Base-by-base conservation (phyloP, 2,797 vertebrate genomes). In the Gobio occitaniae region DNA sequence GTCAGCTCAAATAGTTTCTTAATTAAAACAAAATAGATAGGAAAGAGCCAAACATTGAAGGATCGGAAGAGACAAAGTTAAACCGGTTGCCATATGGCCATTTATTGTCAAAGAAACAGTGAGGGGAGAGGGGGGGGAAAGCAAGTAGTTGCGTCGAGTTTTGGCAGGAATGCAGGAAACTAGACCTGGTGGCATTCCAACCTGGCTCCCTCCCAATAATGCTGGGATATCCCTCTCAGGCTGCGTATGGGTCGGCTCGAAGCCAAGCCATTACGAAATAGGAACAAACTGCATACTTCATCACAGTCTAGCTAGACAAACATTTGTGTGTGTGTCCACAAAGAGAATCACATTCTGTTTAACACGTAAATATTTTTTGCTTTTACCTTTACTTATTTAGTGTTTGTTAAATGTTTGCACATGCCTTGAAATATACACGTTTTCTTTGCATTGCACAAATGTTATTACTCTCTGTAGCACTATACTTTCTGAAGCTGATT, bases 201-300 rank as follows among this genome's bases (percentile, higher is more conserved):
- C 80, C 90, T 92, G 94, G 93, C 91, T 88, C 87, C 59, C 84
- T 80, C 87, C 92, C 92, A 90, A 87, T 91, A 91, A 89, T 59
- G 65, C 88, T 90, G 92, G 93, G 93, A 94, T 93, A 90, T 94
- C 92, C 92, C 90, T 86, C 90, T 91, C 85, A 89, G 78, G 86
- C 87, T 83, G 85, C 32, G 72, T 76, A 74, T 79, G 81, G 84
- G 87, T 89, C 79, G 90, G 90, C 90, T 89, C 86, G 1, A n/a
- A 72, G 93, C 92, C 92, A 93, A 89, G 78, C 76, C 80, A 90
- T 93, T 92, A 92, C 88, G 38, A 92, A 93, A 92, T 84, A 86
- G 85, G 89, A 90, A 89, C 87, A 85, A 86, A 87, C 80, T 70
- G 78, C 85, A 84, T 88, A 87, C 82, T 90, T 86, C 87, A 59